Evolutionary conservation across 2,797 vertebrate genomes (phyloP).

Genomic region (Craterocephalus amniculus): DNA sequence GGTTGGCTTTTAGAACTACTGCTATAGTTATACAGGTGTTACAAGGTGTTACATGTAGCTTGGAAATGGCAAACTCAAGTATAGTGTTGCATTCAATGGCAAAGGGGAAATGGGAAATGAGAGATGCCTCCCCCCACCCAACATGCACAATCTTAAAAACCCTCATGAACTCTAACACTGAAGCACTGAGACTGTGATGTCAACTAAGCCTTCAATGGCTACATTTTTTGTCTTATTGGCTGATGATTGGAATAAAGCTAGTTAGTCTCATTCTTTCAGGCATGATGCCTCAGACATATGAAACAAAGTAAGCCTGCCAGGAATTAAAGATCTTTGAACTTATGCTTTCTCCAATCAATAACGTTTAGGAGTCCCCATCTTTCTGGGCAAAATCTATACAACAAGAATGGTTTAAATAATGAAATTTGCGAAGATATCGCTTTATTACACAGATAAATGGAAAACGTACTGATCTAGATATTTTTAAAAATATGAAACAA

Average conservation of each 20-base stretch:
- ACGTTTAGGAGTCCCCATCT: neutral
- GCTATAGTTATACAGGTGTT: neutral
- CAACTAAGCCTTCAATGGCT: no score
- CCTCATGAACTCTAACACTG: no score
- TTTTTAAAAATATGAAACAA: neutral
- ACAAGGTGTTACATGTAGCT: neutral
- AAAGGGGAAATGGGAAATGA: neutral
- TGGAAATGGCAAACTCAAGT: no score
- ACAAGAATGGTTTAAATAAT: slow-evolving; percentile 1
- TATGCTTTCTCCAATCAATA: neutral
- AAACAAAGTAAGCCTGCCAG: neutral
- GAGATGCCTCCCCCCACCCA: no score
- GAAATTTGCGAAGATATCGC: neutral
- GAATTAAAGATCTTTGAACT: neutral
- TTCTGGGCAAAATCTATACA: neutral
- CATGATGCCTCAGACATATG: neutral
- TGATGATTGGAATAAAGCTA: neutral
- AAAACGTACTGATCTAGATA: neutral
- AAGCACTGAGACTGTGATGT: no score
- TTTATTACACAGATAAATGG: neutral
- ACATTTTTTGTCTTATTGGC: no score
- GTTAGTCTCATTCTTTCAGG: neutral
- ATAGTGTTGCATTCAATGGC: neutral
- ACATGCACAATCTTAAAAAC: no score
- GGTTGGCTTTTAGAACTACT: neutral